Percentiles rank a stretch among this genome's conserved stretches.
phyloP scores from a whole-genome alignment of 2,113 vertebrate species.

The Mellivora capensis region DNA sequence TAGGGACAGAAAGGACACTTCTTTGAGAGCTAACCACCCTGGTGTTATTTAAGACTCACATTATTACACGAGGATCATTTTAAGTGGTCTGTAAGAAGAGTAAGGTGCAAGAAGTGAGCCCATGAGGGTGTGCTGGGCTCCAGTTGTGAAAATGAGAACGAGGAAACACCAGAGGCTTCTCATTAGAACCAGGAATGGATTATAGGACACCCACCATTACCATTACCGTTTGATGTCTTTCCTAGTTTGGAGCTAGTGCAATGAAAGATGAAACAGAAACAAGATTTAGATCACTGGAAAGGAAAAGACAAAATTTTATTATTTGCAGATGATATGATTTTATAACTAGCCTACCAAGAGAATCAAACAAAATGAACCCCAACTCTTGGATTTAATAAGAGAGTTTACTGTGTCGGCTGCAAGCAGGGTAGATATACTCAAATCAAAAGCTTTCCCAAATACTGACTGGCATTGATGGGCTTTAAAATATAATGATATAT shows the following conservation, averaged over 20 bases:
- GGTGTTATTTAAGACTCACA: constrained; percentile 26
- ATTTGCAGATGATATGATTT: constrained; percentile 61
- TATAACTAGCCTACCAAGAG: background rate
- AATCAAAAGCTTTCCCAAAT: constrained; percentile 9
- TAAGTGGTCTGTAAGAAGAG: constrained; percentile 51
- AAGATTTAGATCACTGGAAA: constrained; percentile 17
- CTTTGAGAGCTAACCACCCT: constrained; percentile 26
- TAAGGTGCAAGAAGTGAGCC: constrained; percentile 52
- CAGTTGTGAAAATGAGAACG: constrained; percentile 16
- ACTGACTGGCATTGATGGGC: background rate
- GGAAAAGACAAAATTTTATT: constrained; percentile 32
- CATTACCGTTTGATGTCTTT: constrained; percentile 30
- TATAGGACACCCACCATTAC: background rate
- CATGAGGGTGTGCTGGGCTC: background rate
- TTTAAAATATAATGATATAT: constrained; percentile 1
- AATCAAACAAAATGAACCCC: constrained; percentile 2
- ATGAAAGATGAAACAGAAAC: constrained; percentile 53
- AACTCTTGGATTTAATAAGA: background rate
- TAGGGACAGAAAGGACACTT: constrained; percentile 23
- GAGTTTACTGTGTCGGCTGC: background rate
- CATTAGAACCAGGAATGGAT: background rate
- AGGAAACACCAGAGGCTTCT: constrained; percentile 47
- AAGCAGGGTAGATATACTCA: background rate
- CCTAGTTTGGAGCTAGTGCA: background rate
- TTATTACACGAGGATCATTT: constrained; percentile 54